A percentile compares a stretch with the other conserved stretches of the same genome.
Evolutionary conservation across 2,797 vertebrate genomes (phyloP).

Genomic region (Aeoliscus strigatus): DNA sequence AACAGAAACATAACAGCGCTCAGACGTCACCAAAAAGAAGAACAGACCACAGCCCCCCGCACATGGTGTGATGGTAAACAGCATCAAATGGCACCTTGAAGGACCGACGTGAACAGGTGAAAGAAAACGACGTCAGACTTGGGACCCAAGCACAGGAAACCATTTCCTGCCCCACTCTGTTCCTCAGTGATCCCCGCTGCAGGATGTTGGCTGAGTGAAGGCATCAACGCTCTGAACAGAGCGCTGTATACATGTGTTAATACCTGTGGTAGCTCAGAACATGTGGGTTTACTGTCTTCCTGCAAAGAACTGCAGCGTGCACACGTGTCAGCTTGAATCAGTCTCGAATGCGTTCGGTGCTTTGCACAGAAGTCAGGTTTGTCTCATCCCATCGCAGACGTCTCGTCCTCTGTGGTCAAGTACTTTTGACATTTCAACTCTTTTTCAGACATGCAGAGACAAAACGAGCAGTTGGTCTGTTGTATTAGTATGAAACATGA

Average conservation of each 20-base stretch:
- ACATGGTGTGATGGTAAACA: too few relatives aligned
- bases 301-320: conserved; percentile 30
- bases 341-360: conserved; percentile 35
- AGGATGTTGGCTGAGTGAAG: conserved; percentile 2
- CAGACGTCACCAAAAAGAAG: too few relatives aligned
- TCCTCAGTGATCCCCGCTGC: neutral
- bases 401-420: conserved; percentile 28
- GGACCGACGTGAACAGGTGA: too few relatives aligned
- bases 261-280: conserved; percentile 27
- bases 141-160: too few relatives aligned
- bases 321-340: conserved; percentile 58
- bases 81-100: too few relatives aligned
- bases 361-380: conserved; percentile 49
- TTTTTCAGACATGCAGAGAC: conserved; percentile 23
- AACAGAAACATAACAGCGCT: too few relatives aligned
- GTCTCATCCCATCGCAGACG: conserved; percentile 45
- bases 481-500: too few relatives aligned
- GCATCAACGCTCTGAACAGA: conserved; percentile 9
- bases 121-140: too few relatives aligned
- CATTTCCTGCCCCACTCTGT: too few relatives aligned
- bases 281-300: conserved; percentile 34
- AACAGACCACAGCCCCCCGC: too few relatives aligned
- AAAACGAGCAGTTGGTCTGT: conserved; percentile 15
- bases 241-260: conserved; percentile 29
- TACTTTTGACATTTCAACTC: conserved; percentile 51